Conservation (phyloP, 2,113 vertebrate genomes). For the Alethe diademata region DNA sequence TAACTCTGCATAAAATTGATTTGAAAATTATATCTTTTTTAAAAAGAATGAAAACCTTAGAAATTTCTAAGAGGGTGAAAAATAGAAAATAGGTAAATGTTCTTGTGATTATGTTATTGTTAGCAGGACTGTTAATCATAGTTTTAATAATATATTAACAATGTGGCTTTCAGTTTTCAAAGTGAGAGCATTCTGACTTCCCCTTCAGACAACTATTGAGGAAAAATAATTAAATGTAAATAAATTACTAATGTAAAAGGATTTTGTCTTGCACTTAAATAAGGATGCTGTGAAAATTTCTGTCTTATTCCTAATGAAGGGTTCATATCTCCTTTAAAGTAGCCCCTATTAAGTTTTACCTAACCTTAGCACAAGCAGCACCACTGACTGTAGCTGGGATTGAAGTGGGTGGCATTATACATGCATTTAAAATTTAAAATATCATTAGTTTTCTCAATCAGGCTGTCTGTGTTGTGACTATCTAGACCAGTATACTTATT, state of each 20-base stretch:
- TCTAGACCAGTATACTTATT: neutral
- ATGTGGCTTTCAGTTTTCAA: neutral
- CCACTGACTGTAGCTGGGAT: neutral
- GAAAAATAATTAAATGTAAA: constrained; percentile 42
- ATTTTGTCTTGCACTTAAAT: neutral
- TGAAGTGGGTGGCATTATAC: neutral
- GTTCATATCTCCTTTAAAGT: neutral
- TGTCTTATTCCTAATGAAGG: neutral
- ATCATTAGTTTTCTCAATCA: neutral
- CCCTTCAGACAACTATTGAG: neutral
- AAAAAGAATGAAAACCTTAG: neutral
- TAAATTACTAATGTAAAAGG: constrained; percentile 12
- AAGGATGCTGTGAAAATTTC: neutral
- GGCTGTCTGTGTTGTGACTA: neutral
- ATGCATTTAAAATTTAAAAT: neutral
- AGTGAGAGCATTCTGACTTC: neutral
- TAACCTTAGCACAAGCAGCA: neutral
- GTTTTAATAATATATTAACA: neutral
- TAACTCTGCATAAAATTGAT: neutral
- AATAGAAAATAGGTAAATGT: neutral
- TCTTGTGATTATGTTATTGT: neutral
- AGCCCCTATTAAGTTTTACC: neutral
- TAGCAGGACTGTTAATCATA: neutral
- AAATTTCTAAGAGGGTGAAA: neutral
- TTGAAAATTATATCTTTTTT: neutral